Percentiles rank a stretch among this genome's conserved stretches.
Conservation (phyloP, 1,140 invertebrate genomes). For the Trachymyrmex cornetzi region DNA sequence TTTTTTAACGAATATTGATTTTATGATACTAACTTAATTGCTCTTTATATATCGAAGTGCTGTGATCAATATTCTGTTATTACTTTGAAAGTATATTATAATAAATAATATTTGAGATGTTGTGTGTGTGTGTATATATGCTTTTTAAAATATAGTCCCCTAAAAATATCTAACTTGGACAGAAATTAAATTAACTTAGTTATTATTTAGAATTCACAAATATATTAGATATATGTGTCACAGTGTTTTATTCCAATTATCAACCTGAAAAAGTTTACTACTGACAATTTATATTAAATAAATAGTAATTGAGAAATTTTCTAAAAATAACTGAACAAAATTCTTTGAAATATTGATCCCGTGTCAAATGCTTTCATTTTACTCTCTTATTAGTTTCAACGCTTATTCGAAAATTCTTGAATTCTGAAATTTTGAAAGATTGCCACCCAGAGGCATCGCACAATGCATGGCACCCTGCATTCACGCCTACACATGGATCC, state of each 20-base stretch:
- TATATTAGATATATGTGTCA: background rate
- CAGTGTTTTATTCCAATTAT: constrained; percentile 3
- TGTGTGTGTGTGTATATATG: too few relatives aligned
- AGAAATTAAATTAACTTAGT: background rate
- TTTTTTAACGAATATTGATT: constrained; percentile 7
- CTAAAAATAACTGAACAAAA: background rate
- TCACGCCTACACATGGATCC: background rate
- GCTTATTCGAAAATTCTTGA: background rate
- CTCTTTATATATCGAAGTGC: background rate
- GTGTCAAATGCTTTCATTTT: background rate
- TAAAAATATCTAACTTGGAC: background rate
- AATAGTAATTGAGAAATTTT: background rate
- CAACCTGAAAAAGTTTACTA: background rate
- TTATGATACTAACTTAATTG: background rate
- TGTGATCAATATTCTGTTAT: background rate
- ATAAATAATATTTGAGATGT: background rate
- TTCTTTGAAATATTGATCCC: background rate
- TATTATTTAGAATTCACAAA: background rate
- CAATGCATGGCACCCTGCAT: background rate
- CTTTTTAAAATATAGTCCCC: background rate
- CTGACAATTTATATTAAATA: background rate
- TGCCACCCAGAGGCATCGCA: background rate
- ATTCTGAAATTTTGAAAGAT: background rate
- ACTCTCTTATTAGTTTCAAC: background rate
- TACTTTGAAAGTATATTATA: background rate